Evolutionary conservation across 2,113 vertebrate species (phyloP), one percentile per base, ranked within the genome.

Genomic region (Probosciger aterrimus): DNA sequence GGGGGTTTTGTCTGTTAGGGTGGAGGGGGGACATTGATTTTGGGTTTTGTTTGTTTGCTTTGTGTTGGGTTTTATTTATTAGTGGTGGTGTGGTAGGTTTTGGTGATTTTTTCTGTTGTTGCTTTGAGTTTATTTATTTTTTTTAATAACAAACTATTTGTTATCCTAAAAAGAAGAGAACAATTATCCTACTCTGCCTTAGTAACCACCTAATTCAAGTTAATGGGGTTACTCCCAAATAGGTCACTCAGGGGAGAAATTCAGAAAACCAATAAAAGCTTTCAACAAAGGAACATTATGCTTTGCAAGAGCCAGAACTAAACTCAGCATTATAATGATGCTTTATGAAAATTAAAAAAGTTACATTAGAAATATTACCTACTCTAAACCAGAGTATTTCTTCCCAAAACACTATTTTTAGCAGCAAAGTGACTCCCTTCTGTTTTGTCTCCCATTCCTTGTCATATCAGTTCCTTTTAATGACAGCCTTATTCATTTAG

Each of bases 321-420:
- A 89, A 28, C 43, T 89, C 37, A 69, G 25, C 24, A 49, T 69
- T 73, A 46, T 65, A 85, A 57, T 37, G 13, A 7, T 49, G 24
- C 9, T 85, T 85, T 82, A 62, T 53, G 49, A 87, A 95, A 94
- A 95, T 79, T 57, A 63, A 87, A 92, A 85, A 73, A 64, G 9
- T 39, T 89, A 41, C 27, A 52, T 77, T 90, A 85, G 25, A 87
- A 88, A 73, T 79, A 92, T 78, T 79, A n/a, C 11, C 10, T 47
- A 44, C 15, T 22, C n/a, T 76, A 50, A 85, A 81, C 16, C 10
- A 78, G 2, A 43, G 28, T 65, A 67, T 33, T 87, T 82, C 44
- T 86, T 86, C 65, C 33, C 31, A 86, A 92, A 76, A 11, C 7
- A 23, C 19, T 93, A 55, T 78, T 86, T 90, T 91, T 89, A 92